Conservation (phyloP, 2,113 vertebrate genomes). For the Thamnophis sirtalis region DNA sequence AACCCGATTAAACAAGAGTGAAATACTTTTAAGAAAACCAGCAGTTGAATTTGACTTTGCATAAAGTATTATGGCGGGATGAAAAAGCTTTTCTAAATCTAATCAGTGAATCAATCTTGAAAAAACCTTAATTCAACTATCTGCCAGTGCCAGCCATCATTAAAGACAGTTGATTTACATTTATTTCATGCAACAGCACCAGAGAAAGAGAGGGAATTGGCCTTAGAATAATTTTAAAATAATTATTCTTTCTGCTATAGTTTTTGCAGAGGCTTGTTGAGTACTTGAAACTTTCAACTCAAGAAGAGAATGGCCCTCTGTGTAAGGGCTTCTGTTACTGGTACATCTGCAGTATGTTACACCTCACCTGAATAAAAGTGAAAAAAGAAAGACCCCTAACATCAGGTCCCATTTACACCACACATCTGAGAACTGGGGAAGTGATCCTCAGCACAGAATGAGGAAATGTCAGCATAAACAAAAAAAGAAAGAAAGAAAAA, state of each 20-base stretch:
- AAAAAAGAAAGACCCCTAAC: slow-evolving; percentile 22
- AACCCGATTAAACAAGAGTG: neutral
- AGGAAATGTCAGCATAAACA: slow-evolving; percentile 26
- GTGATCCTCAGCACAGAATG: slow-evolving; percentile 5
- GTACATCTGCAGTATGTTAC: slow-evolving; percentile 39
- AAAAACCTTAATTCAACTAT: slow-evolving; percentile 5
- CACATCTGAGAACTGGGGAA: slow-evolving; percentile 20
- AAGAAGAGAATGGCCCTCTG: slow-evolving; percentile 21
- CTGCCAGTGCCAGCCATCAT: neutral
- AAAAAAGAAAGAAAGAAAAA: neutral
- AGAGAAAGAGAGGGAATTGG: neutral
- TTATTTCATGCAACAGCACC: slow-evolving; percentile 4
- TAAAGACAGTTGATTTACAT: neutral
- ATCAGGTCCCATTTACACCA: slow-evolving; percentile 34
- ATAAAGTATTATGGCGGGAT: neutral
- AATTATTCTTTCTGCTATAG: neutral
- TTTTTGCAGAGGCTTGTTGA: slow-evolving; percentile 28
- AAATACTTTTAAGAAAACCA: neutral
- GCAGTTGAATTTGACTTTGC: neutral
- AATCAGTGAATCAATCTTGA: neutral
- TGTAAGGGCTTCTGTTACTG: slow-evolving; percentile 19
- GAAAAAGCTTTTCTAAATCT: neutral
- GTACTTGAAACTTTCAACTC: slow-evolving; percentile 21
- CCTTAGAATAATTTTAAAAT: slow-evolving; percentile 22
- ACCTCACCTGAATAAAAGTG: slow-evolving; percentile 33